phyloP scores from a whole-genome alignment of 2,888 invertebrate species.

The Shargacucullia verbasci region DNA sequence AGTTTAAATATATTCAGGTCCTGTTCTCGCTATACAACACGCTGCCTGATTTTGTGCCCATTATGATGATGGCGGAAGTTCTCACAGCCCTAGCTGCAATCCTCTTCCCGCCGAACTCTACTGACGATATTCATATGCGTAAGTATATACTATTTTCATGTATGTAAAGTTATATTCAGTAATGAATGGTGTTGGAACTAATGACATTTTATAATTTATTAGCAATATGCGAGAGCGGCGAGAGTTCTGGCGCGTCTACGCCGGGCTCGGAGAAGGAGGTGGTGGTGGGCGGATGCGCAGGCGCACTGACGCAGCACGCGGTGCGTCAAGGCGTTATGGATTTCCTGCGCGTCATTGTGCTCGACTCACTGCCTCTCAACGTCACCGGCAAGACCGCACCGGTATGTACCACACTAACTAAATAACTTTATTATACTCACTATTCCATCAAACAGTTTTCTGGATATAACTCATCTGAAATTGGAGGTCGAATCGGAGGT shows the following conservation, averaged over 20 bases:
- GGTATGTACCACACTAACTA: constrained; percentile 68
- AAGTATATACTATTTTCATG: constrained; percentile 57
- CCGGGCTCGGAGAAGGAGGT: constrained; percentile 91
- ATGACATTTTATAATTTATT: neutral
- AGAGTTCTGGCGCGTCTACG: constrained; percentile 94
- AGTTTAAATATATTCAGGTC: constrained; percentile 87
- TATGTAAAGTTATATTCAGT: neutral
- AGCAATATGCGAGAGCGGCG: constrained; percentile 90
- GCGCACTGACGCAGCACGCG: constrained; percentile 92
- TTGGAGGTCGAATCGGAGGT: too few relatives aligned
- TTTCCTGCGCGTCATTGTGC: constrained; percentile 97
- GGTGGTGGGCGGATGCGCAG: constrained; percentile 82
- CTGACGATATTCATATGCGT: constrained; percentile 84
- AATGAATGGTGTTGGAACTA: too few relatives aligned
- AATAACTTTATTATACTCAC: too few relatives aligned
- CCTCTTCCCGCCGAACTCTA: constrained; percentile 92
- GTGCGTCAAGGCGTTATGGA: constrained; percentile 97
- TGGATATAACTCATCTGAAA: neutral
- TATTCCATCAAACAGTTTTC: too few relatives aligned
- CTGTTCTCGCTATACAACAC: constrained; percentile 98
- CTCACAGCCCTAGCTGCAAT: constrained; percentile 95
- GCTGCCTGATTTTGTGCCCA: constrained; percentile 96
- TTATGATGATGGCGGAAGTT: constrained; percentile 97
- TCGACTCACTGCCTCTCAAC: constrained; percentile 97
- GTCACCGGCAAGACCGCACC: constrained; percentile 94